These are phyloP conservation scores for Temnothorax ravouxi DNA, from an alignment of 2,888 invertebrate species.

Conservation along the genomic window DNA sequence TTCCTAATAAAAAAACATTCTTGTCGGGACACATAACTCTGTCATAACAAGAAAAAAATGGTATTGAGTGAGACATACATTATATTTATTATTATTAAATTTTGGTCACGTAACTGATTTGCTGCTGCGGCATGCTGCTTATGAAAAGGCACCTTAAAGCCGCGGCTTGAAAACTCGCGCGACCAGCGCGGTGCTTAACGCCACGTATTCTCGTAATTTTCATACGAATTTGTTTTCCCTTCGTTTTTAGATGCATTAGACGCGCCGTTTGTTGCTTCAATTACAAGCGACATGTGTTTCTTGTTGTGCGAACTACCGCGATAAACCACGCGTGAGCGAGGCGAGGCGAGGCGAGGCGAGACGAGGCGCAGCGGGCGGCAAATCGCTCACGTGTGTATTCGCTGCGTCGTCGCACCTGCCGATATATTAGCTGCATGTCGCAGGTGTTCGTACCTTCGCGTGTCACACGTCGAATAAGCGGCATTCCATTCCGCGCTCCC, in stretches of 20 bases:
- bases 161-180: neutral
- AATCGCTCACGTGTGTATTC: slow-evolving; percentile 33
- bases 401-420: slow-evolving; percentile 63
- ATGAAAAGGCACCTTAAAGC: too few relatives aligned
- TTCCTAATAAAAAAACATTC: too few relatives aligned
- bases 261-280: slow-evolving; percentile 2
- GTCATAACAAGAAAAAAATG: too few relatives aligned
- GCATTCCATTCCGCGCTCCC: slow-evolving; percentile 53
- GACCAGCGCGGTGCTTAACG: neutral
- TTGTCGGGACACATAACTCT: too few relatives aligned
- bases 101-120: too few relatives aligned
- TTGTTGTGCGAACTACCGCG: slow-evolving; percentile 8
- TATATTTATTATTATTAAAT: too few relatives aligned
- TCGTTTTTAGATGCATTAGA: neutral
- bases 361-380: neutral
- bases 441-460: slow-evolving; percentile 67
- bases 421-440: slow-evolving; percentile 56
- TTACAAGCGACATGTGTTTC: neutral
- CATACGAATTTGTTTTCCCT: neutral
- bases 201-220: neutral
- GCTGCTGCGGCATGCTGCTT: too few relatives aligned
- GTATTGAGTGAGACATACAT: too few relatives aligned
- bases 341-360: too few relatives aligned
- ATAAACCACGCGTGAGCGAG: slow-evolving; percentile 6
- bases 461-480: slow-evolving; percentile 59